Evolutionary conservation across 2,113 vertebrate species (phyloP).

Genomic region (rat (Rattus norvegicus)): GRCr8 NC_086027.1:79140501-79141000

Average conservation of each 20-base stretch:
- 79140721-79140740: neutral
- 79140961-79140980: neutral
- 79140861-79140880: neutral
- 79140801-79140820: neutral
- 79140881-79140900: neutral
- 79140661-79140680: constrained; percentile 33
- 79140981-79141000: neutral
- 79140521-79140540: constrained; percentile 54
- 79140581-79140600: constrained; percentile 4
- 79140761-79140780: neutral
- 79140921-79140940: too few relatives aligned
- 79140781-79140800: neutral
- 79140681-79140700: constrained; percentile 11
- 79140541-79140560: constrained; percentile 44
- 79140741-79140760: neutral
- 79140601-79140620: constrained; percentile 47
- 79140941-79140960: too few relatives aligned
- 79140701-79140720: neutral
- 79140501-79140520: neutral
- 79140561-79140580: neutral
- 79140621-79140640: constrained; percentile 33
- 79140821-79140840: neutral
- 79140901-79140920: too few relatives aligned
- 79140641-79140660: constrained; percentile 40
- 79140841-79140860: neutral